Conservation (phyloP, 2,888 invertebrate genomes). For the Drosophila pegasa region DNA sequence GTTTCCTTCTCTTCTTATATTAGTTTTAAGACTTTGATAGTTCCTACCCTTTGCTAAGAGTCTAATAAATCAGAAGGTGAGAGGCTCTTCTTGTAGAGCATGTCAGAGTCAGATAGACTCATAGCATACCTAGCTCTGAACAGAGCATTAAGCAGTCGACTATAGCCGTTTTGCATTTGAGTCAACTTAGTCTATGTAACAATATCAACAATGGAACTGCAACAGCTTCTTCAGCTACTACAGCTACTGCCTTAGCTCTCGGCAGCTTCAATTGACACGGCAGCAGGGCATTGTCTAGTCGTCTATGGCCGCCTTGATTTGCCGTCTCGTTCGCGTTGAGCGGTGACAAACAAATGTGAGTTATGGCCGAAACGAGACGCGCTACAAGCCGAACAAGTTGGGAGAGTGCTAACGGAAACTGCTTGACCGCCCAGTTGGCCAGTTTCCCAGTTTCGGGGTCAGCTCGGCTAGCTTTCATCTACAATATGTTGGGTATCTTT, state of each 20-base stretch:
- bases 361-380: constrained; percentile 58
- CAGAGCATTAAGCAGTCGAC: background rate
- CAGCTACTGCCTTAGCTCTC: background rate
- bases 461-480: constrained; percentile 74
- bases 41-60: no score
- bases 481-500: constrained; percentile 40
- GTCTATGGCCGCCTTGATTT: background rate
- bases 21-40: no score
- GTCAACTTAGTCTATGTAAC: background rate
- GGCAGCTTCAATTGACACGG: background rate
- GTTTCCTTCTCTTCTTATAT: no score
- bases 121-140: no score
- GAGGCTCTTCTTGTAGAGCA: no score
- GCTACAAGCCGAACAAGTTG: constrained; percentile 56
- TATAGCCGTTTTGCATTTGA: background rate
- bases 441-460: constrained; percentile 54
- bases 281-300: constrained; percentile 4
- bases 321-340: background rate
- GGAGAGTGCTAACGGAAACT: constrained; percentile 67
- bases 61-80: no score
- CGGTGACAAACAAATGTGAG: constrained; percentile 17
- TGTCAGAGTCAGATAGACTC: no score
- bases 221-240: background rate
- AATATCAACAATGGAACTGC: no score
- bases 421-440: constrained; percentile 52